Evolutionary conservation across 2,797 vertebrate species (phyloP).

Genomic region (Ptychadena robeensis): DNA sequence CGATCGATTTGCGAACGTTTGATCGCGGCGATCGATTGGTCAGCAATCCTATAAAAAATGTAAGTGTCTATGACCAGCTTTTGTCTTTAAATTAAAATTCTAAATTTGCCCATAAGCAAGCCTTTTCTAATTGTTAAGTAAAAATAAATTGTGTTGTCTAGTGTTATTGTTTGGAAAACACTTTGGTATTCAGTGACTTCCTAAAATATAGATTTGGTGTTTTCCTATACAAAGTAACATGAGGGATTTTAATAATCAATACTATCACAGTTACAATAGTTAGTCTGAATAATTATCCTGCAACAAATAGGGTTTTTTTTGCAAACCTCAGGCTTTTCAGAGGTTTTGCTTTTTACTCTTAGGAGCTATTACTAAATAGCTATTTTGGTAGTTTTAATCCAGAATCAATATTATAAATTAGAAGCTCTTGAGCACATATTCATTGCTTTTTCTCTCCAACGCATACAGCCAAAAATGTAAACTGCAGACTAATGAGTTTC

Average conservation of each 20-base stretch:
- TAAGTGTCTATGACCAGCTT: no score
- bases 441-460: not conserved
- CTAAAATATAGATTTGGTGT: not conserved
- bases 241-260: slow-evolving; percentile 16
- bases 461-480: not conserved
- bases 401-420: slow-evolving; percentile 34
- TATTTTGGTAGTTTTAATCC: slow-evolving; percentile 15
- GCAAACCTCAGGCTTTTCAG: slow-evolving; percentile 23
- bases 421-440: slow-evolving; percentile 7
- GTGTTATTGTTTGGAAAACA: not conserved
- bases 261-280: not conserved
- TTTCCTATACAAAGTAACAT: slow-evolving; percentile 1
- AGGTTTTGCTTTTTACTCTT: slow-evolving; percentile 23
- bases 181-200: not conserved
- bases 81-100: no score
- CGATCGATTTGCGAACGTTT: no score
- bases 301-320: slow-evolving; percentile 22
- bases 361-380: slow-evolving; percentile 6
- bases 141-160: not conserved
- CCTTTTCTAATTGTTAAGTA: not conserved
- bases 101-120: not conserved
- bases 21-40: no score
- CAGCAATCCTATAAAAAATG: no score
- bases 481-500: not conserved
- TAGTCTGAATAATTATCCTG: slow-evolving; percentile 16